These are phyloP conservation scores for Lepidocyrtinus sp. DNA, from an alignment of 2,888 invertebrate genomes.

Conservation along the genomic window DNA sequence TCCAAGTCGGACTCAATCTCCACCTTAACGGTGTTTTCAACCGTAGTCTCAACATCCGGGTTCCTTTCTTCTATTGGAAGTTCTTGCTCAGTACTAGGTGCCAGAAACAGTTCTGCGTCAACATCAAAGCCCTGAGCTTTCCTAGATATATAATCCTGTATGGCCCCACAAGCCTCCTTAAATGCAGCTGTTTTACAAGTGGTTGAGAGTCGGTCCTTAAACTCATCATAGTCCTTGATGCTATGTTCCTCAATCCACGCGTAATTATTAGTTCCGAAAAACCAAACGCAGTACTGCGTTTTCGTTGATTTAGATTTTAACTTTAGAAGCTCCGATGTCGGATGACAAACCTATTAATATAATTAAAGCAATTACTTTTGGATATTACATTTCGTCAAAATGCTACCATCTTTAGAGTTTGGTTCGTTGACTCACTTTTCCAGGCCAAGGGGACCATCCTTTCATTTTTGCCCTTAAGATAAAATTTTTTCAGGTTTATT, in stretches of 20 bases:
- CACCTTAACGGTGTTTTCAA: too few species aligned
- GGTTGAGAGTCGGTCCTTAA: constrained; percentile 84
- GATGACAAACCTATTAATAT: constrained; percentile 35
- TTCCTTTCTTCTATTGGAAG: too few species aligned
- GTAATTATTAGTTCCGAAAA: constrained; percentile 94
- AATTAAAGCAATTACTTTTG: constrained; percentile 1
- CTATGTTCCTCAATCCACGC: constrained; percentile 92
- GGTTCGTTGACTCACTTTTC: constrained; percentile 79
- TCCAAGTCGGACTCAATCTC: too few species aligned
- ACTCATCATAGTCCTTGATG: constrained; percentile 86
- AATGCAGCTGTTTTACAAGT: constrained; percentile 83
- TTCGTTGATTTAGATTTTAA: constrained; percentile 79
- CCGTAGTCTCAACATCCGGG: too few species aligned
- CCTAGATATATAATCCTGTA: constrained; percentile 80
- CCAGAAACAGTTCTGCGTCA: constrained; percentile 51
- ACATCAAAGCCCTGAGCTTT: constrained; percentile 62
- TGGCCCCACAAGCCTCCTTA: constrained; percentile 85
- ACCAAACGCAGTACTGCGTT: constrained; percentile 88
- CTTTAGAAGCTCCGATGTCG: constrained; percentile 34
- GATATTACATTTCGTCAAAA: background rate
- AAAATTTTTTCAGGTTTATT: too few species aligned
- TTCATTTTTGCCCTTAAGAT: constrained; percentile 97
- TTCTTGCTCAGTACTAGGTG: background rate
- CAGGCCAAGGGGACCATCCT: constrained; percentile 97
- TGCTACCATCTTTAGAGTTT: background rate